Evolutionary conservation across 2,888 invertebrate genomes (phyloP), one percentile per base, ranked within the genome.

Genomic region (Dicyrtomina minuta): DNA sequence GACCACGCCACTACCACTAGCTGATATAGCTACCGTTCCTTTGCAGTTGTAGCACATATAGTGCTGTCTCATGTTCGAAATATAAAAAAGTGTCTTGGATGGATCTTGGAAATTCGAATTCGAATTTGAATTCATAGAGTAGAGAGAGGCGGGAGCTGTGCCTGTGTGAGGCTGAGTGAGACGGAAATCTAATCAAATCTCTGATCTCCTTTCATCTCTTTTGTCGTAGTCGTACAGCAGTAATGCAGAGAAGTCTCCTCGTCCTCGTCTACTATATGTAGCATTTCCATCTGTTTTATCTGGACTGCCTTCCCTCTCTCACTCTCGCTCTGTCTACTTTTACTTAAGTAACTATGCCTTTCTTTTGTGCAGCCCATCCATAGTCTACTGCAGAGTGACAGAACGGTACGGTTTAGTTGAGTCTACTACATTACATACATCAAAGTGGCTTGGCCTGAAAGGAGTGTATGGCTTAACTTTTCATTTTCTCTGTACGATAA

Each of bases 181-280:
- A 65, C 64, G 33, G 33, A 53, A 65, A 65, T 65, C 64, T 65
- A 65, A 65, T 65, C 64, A 65, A 65, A 65, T 65, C 64, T 65
- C 53, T 51, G 64, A 65, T 65, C 64, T 51, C 33, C 53, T 65
- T 53, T 65, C 64, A 65, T 65, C 64, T 65, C 64, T 49, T 53
- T 64, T n/a, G 17, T 41, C 15, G 17, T 51, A 22, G n/a, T 17
- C 2, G 20, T 8, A 51, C 17, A 51, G 46, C 17, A 46, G 55
- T 59, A 59, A 59, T 59, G 59, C 59, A 59, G 41, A 59, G 41
- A 17, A 59, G 5, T 46, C 13, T 51, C n/a, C 51, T 33, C 46
- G 10, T 51, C 20, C 46, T 46, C 46, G 3, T 46, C 46, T 17
- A 26, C 51, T 24, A 53, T 24, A 24, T 53, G 51, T 20, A 53